phyloP scores from a whole-genome alignment of 1,140 invertebrate genomes.

The Cydia strobilella region DNA sequence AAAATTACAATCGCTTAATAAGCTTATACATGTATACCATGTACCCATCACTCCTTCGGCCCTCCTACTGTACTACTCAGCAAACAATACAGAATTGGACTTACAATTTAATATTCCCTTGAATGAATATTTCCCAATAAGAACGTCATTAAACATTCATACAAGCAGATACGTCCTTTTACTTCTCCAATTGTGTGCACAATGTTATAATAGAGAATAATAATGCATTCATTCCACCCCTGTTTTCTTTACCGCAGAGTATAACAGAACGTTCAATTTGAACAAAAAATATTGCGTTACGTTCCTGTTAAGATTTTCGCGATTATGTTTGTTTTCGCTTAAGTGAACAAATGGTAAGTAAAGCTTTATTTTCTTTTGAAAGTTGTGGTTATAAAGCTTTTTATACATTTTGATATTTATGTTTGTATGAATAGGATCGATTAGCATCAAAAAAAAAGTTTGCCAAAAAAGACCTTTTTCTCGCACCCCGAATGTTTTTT shows the following conservation, averaged over 20 bases:
- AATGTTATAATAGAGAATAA: neutral
- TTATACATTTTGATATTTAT: no score
- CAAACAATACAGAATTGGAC: slow-evolving; percentile 4
- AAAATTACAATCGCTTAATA: neutral
- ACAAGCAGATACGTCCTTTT: neutral
- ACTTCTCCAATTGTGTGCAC: neutral
- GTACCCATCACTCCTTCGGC: neutral
- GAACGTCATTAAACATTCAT: neutral
- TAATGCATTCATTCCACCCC: neutral
- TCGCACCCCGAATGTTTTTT: no score
- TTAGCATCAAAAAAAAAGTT: no score
- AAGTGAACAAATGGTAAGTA: no score
- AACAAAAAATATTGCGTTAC: neutral
- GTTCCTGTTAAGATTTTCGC: neutral
- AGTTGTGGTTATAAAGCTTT: no score
- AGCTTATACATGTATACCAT: neutral
- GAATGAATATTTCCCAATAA: slow-evolving; percentile 4
- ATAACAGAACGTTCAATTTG: neutral
- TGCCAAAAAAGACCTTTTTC: no score
- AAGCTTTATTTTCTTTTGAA: no score
- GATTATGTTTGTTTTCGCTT: no score
- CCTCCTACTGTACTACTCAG: neutral
- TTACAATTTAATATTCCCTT: neutral
- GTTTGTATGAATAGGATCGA: no score
- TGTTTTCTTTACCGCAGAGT: slow-evolving; percentile 2